These are phyloP conservation scores for Pterocles gutturalis DNA, from an alignment of 2,113 vertebrate genomes.

Conservation along the genomic window DNA sequence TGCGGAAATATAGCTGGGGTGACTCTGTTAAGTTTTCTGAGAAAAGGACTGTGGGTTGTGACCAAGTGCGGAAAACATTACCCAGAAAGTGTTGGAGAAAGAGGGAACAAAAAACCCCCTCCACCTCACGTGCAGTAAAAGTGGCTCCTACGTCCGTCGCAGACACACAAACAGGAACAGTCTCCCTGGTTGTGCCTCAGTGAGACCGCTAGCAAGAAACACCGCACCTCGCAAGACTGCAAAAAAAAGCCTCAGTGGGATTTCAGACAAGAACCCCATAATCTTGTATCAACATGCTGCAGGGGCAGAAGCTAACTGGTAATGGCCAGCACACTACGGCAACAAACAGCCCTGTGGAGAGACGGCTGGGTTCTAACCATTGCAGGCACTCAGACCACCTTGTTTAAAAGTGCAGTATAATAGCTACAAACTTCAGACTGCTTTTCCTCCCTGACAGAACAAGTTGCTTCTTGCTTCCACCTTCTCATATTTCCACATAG, in stretches of 20 bases:
- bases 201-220: background rate
- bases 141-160: background rate
- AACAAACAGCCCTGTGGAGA: background rate
- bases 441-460: slow-evolving; percentile 9
- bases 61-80: slow-evolving; percentile 35
- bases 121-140: slow-evolving; percentile 11
- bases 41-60: slow-evolving; percentile 42
- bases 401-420: background rate
- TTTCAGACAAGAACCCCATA: background rate
- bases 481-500: slow-evolving; percentile 18
- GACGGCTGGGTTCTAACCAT: background rate
- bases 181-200: background rate
- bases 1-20: slow-evolving; percentile 18
- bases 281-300: background rate
- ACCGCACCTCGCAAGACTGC: background rate
- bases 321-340: background rate
- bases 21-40: slow-evolving; percentile 27
- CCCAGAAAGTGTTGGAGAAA: slow-evolving; percentile 34
- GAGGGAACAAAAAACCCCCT: background rate
- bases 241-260: background rate
- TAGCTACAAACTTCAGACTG: background rate
- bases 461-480: slow-evolving; percentile 46
- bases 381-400: background rate
- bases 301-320: background rate
- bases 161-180: background rate